A percentile compares a stretch with the other conserved stretches of the same genome.
Evolutionary conservation across 1,140 invertebrate genomes (phyloP).

Genomic region (Coelopa frigida): DNA sequence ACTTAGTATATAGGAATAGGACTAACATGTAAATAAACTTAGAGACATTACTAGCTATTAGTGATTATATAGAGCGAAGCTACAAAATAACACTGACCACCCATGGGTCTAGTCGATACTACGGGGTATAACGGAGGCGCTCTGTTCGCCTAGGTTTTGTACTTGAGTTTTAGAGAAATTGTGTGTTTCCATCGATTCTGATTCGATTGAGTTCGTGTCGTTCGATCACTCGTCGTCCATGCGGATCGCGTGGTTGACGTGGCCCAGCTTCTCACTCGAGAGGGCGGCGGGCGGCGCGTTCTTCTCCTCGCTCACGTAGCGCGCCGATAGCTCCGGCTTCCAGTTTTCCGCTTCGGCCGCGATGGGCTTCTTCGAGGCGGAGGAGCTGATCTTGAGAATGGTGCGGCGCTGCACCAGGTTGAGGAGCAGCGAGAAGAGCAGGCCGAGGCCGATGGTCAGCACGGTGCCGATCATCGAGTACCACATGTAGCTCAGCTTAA

Average conservation of each 20-base stretch:
- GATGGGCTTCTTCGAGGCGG: no score
- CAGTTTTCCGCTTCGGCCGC: conserved; percentile 26
- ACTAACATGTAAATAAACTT: no score
- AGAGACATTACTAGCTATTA: no score
- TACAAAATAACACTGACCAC: no score
- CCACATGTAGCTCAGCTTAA: conserved; percentile 60
- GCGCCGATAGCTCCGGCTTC: conserved; percentile 15
- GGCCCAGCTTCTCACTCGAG: conserved; percentile 17
- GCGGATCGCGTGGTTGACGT: conserved; percentile 34
- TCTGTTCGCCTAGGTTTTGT: no score
- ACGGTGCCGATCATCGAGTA: conserved; percentile 66
- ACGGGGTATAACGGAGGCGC: no score
- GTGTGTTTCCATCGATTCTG: not conserved
- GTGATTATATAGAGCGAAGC: no score
- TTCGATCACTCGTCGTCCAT: conserved; percentile 29
- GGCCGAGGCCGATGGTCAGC: conserved; percentile 62
- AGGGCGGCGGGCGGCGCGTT: conserved; percentile 5
- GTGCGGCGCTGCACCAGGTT: conserved; percentile 45
- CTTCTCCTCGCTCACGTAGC: not conserved
- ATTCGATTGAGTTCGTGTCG: not conserved
- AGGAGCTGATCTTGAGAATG: conserved; percentile 28
- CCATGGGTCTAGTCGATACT: no score
- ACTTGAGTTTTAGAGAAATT: not conserved
- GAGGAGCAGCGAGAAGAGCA: conserved; percentile 63
- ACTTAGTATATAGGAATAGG: no score